Evolutionary conservation across 2,113 vertebrate species (phyloP).

Genomic region (Picathartes gymnocephalus): DNA sequence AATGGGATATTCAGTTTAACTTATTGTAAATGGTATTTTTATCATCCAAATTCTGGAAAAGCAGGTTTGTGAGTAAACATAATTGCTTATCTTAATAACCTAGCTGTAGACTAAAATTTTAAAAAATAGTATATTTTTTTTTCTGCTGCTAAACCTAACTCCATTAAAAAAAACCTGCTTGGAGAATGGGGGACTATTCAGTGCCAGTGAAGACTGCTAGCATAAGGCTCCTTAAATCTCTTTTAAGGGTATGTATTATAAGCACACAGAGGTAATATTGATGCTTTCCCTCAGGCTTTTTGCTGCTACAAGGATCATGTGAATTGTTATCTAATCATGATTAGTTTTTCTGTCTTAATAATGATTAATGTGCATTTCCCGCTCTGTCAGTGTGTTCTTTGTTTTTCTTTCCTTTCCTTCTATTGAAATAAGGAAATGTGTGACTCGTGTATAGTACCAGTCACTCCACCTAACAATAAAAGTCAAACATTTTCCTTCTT

Average conservation of each 20-base stretch:
- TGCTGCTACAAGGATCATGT: neutral
- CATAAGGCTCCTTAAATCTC: neutral
- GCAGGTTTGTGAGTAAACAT: neutral
- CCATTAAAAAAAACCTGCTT: neutral
- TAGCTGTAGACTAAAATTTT: neutral
- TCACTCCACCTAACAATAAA: conserved; percentile 13
- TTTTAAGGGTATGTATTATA: neutral
- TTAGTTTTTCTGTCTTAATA: conserved; percentile 19
- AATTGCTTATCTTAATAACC: neutral
- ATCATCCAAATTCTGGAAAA: neutral
- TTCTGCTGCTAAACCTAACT: neutral
- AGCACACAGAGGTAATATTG: neutral
- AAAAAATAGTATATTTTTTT: neutral
- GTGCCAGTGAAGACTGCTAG: neutral
- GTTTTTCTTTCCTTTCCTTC: neutral
- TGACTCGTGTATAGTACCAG: neutral
- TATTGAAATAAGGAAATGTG: neutral
- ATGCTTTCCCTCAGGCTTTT: neutral
- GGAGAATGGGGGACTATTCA: neutral
- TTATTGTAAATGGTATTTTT: neutral
- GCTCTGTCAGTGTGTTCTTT: neutral
- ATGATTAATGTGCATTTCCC: neutral
- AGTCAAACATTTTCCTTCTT: neutral
- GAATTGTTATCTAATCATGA: neutral
- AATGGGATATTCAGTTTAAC: neutral